Evolutionary conservation across 2,888 invertebrate species (phyloP).

Genomic region (Dioctria rufipes): DNA sequence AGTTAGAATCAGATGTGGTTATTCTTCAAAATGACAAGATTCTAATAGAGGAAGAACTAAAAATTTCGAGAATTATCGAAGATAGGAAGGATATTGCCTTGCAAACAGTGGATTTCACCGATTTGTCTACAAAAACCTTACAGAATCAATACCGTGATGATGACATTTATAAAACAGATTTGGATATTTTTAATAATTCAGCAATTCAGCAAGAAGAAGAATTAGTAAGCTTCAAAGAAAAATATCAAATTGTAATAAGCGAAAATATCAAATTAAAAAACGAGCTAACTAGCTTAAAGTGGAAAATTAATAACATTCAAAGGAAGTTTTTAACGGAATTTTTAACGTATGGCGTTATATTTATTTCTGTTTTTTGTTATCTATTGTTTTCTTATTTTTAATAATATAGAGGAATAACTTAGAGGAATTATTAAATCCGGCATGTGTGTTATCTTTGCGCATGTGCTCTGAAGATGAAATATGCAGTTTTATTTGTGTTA

Average conservation of each 20-base stretch:
- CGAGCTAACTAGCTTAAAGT: slow-evolving; percentile 65
- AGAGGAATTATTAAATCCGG: no score
- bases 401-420: background rate
- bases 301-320: slow-evolving; percentile 61
- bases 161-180: slow-evolving; percentile 61
- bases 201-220: slow-evolving; percentile 69
- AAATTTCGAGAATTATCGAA: slow-evolving; percentile 10
- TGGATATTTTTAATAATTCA: slow-evolving; percentile 64
- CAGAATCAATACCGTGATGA: slow-evolving; percentile 49
- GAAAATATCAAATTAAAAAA: slow-evolving; percentile 67
- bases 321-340: slow-evolving; percentile 62
- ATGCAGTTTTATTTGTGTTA: no score
- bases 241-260: slow-evolving; percentile 66
- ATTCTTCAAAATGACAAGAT: slow-evolving; percentile 63
- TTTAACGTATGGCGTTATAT: slow-evolving; percentile 65
- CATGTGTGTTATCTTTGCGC: no score
- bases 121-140: background rate
- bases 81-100: slow-evolving; percentile 15
- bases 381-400: slow-evolving; percentile 64
- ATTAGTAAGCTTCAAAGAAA: slow-evolving; percentile 69
- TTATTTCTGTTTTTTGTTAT: slow-evolving; percentile 67
- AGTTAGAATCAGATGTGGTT: slow-evolving; percentile 67
- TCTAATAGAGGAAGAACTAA: slow-evolving; percentile 61
- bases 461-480: no score
- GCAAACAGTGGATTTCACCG: slow-evolving; percentile 13